Conservation (phyloP, 1,140 invertebrate species). For the Thereuonema tuberculata region DNA sequence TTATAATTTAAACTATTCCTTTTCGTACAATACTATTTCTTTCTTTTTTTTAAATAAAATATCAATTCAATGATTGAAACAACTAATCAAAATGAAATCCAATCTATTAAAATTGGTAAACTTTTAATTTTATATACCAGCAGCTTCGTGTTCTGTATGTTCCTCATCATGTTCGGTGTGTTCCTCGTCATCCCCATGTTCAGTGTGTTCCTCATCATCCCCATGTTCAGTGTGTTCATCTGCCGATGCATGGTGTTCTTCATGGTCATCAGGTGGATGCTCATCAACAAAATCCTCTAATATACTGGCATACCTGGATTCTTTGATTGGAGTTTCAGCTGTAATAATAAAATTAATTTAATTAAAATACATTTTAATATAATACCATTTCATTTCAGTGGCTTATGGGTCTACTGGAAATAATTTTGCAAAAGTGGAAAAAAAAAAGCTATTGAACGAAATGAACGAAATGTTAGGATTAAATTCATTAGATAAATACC, state of each 20-base stretch:
- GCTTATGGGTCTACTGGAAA: too few species aligned
- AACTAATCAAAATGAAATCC: too few species aligned
- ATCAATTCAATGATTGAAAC: too few species aligned
- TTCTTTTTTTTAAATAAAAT: too few species aligned
- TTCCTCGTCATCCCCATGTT: conserved; percentile 18
- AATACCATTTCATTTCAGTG: too few species aligned
- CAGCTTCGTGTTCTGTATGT: conserved; percentile 27
- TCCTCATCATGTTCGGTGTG: conserved; percentile 25
- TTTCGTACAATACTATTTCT: too few species aligned
- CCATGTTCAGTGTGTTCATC: conserved; percentile 26
- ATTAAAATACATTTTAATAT: too few species aligned
- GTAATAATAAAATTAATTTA: conserved; percentile 22
- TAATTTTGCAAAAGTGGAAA: too few species aligned
- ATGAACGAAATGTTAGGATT: too few species aligned
- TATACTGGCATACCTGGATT: conserved; percentile 53
- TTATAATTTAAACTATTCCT: too few species aligned
- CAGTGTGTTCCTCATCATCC: conserved; percentile 19
- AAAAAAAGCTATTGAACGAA: too few species aligned
- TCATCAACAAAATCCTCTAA: conserved; percentile 67
- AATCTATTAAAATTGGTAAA: conserved; percentile 21
- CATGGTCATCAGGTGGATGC: conserved; percentile 25
- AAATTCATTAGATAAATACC: too few species aligned
- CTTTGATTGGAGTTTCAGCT: conserved; percentile 53
- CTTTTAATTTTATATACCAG: conserved; percentile 22
- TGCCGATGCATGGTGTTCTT: conserved; percentile 20